Base-by-base conservation (phyloP, 2,113 vertebrate genomes). In the Oncorhynchus masou region DNA sequence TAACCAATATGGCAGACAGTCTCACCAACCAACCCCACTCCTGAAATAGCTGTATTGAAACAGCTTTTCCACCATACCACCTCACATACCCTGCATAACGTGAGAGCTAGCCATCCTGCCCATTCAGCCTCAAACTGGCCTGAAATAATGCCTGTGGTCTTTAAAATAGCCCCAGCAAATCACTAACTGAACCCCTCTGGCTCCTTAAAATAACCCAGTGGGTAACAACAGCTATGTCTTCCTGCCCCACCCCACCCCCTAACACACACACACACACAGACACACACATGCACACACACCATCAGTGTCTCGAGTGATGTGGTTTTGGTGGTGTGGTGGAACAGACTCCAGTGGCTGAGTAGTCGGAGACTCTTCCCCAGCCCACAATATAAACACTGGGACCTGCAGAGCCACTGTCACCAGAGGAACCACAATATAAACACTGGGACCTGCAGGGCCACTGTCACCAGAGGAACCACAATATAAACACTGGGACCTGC, bases 151-250 rank as follows among this genome's bases (percentile, higher is more conserved):
- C 59, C n/a, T 22, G 5, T 60, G 74, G 22, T 68, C 65, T 74
- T 77, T 19, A 74, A 86, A 88, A 90, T 85, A 89, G 82, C 79
- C 81, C 62, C 76, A 67, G 74, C 51, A 79, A 87, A 81, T 80
- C 69, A 73, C 77, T 48, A 88, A 87, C 89, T 85, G 80, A 84
- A 68, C 60, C 83, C 78, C 68, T 84, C 74, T 69, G 72, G 65
- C 75, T 9, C 29, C 70, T 81, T 62, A 24, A 90, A 90, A 88
- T 88, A 88, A 80, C 72, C 24, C 1, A 81, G 70, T 70, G 57
- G 74, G 71, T 83, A 79, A 73, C 79, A 80, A 79, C 81, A 68
- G 16, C 66, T 64, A 16, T 78, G 74, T 73, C 79, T 49, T 74
- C 1, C 20, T 68, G 76, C 84, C 60, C 80, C 80, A 70, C 85